Evolutionary conservation across 2,113 vertebrate species (phyloP).

Genomic region (Poicephalus meyeri): DNA sequence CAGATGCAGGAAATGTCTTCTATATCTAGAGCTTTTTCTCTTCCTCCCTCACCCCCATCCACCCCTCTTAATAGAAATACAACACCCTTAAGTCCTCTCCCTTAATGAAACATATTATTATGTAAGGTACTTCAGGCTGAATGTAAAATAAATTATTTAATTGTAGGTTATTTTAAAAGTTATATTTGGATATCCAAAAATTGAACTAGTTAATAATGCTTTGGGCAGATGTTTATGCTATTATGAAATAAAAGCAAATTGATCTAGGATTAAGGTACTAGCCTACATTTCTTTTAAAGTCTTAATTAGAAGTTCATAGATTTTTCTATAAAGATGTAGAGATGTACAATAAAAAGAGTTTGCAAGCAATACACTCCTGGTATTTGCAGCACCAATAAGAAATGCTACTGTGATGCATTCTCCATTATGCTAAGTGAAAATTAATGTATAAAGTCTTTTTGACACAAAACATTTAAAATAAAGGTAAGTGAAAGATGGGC

Average conservation of each 20-base stretch:
- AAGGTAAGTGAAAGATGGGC: not conserved
- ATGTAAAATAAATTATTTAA: not conserved
- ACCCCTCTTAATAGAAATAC: not conserved
- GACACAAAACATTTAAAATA: not conserved
- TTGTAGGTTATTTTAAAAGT: not conserved
- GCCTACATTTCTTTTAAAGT: conserved; percentile 4
- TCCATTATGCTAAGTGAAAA: not conserved
- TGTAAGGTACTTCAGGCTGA: not conserved
- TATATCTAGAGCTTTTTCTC: not conserved
- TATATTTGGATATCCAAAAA: not conserved
- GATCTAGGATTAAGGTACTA: conserved; percentile 6
- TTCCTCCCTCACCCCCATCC: no score
- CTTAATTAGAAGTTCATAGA: conserved; percentile 30
- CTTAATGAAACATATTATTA: not conserved
- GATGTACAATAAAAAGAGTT: not conserved
- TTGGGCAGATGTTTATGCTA: not conserved
- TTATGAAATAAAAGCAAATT: conserved; percentile 26
- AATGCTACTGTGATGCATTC: not conserved
- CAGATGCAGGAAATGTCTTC: not conserved
- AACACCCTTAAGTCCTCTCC: not conserved
- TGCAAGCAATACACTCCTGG: not conserved
- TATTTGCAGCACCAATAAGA: not conserved
- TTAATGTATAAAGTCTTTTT: not conserved
- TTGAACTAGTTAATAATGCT: not conserved
- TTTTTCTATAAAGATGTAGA: not conserved